These are phyloP conservation scores for Lepus europaeus DNA, from an alignment of 2,113 vertebrate species.

Conservation along the genomic window DNA sequence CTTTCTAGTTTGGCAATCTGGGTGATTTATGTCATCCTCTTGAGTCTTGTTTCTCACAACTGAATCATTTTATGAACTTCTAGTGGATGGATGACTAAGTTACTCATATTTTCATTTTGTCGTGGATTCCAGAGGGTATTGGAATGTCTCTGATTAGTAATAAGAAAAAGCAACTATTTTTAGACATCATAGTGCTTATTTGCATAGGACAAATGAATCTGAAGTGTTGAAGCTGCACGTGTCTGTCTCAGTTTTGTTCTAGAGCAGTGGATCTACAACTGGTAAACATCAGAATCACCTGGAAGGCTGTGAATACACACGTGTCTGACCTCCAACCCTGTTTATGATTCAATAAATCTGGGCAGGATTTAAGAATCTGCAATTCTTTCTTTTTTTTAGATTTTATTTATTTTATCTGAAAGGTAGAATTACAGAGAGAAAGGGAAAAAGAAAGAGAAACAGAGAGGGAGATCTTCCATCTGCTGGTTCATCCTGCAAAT, in stretches of 20 bases:
- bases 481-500: too few species aligned
- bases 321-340: background rate
- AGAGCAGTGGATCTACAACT: background rate
- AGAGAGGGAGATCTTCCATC: too few species aligned
- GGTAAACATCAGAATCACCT: background rate
- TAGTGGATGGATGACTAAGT: background rate
- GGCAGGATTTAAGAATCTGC: background rate
- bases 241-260: background rate
- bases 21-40: background rate
- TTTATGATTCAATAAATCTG: background rate
- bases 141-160: background rate
- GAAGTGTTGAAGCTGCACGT: background rate
- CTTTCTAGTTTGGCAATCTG: background rate
- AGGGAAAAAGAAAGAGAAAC: too few species aligned
- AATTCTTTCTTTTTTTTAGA: too few species aligned
- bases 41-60: conserved; percentile 2
- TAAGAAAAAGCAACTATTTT: background rate
- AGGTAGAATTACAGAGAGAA: too few species aligned
- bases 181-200: background rate
- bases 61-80: background rate
- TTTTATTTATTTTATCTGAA: too few species aligned
- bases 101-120: conserved; percentile 39
- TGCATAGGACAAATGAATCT: background rate
- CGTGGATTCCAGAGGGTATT: background rate
- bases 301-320: background rate